Evolutionary conservation across 2,113 vertebrate species (phyloP).

Genomic region (Tylochromis polylepis): DNA sequence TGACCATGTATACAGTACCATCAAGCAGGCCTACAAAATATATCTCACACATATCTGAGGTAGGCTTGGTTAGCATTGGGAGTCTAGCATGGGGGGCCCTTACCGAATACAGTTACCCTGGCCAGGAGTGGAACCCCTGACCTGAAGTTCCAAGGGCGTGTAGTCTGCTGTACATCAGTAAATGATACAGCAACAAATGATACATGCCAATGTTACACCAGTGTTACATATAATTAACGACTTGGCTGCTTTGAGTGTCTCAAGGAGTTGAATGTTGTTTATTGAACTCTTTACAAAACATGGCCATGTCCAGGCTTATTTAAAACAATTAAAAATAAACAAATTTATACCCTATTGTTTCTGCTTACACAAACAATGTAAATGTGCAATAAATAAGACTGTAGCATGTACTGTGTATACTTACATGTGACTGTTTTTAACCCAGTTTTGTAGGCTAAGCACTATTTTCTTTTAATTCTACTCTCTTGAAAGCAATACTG

Average conservation of each 20-base stretch:
- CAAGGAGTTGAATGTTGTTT: not conserved
- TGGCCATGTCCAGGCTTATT: not conserved
- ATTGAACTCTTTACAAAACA: not conserved
- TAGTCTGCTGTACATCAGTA: not conserved
- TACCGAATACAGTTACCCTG: not conserved
- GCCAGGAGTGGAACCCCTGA: not conserved
- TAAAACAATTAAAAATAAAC: not conserved
- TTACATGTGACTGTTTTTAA: not conserved
- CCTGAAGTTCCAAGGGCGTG: not conserved
- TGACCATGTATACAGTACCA: too few relatives aligned
- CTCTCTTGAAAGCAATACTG: not conserved
- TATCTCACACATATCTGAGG: not conserved
- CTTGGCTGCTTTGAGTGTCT: not conserved
- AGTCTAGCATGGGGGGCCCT: not conserved
- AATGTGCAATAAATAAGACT: not conserved
- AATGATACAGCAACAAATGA: not conserved
- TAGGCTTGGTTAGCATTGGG: not conserved
- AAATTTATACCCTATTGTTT: not conserved
- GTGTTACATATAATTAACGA: not conserved
- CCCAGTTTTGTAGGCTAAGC: not conserved
- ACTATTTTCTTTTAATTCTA: not conserved
- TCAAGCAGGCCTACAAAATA: too few relatives aligned
- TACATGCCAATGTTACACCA: not conserved
- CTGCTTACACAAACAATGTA: not conserved
- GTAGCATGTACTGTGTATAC: not conserved